Conservation (phyloP, 2,888 invertebrate genomes). For the Luffia ferchaultella region DNA sequence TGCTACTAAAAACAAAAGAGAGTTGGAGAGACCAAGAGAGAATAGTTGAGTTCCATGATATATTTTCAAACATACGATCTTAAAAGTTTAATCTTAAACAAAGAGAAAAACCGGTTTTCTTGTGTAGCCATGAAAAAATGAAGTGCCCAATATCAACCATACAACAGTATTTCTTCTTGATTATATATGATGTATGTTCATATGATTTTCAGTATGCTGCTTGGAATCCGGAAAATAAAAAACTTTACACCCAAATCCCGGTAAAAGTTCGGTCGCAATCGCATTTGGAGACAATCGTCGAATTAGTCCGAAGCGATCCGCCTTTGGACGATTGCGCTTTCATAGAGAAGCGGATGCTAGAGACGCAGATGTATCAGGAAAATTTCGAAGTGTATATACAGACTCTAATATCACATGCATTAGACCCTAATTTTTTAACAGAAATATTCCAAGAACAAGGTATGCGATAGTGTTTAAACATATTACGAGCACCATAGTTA, state of each 20-base stretch:
- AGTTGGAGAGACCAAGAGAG: no score
- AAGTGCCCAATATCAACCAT: no score
- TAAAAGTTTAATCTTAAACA: no score
- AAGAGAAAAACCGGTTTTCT: no score
- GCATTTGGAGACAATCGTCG: slow-evolving; percentile 81
- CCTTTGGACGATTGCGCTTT: slow-evolving; percentile 74
- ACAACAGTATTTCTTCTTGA: no score
- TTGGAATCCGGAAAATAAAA: slow-evolving; percentile 84
- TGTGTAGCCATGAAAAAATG: no score
- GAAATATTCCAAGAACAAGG: slow-evolving; percentile 93
- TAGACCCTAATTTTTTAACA: slow-evolving; percentile 87
- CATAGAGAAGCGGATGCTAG: slow-evolving; percentile 78
- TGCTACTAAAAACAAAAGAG: no score
- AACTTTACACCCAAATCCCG: slow-evolving; percentile 80
- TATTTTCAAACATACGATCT: no score
- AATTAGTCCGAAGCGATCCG: slow-evolving; percentile 78
- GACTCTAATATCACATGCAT: slow-evolving; percentile 87
- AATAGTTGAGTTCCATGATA: no score
- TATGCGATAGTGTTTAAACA: no score
- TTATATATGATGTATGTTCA: no score
- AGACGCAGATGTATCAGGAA: slow-evolving; percentile 80
- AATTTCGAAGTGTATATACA: slow-evolving; percentile 93
- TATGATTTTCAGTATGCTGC: slow-evolving; percentile 74
- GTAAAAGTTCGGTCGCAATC: slow-evolving; percentile 79
- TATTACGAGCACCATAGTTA: no score